Evolutionary conservation across 2,888 invertebrate genomes (phyloP).

Genomic region (Teinopalpus imperialis): DNA sequence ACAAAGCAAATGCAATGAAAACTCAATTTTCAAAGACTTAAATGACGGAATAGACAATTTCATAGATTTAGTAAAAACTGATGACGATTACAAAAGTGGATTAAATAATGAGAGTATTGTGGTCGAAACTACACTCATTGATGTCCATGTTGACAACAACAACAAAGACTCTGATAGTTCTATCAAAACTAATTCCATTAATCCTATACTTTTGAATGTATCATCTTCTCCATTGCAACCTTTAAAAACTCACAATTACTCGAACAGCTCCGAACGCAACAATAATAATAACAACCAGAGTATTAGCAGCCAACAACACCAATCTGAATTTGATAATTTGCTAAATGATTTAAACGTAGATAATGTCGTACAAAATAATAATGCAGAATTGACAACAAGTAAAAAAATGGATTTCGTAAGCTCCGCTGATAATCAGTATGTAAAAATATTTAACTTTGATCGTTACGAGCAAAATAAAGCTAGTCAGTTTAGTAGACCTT

Average conservation of each 20-base stretch:
- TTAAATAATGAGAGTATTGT: conserved; percentile 60
- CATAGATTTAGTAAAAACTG: conserved; percentile 50
- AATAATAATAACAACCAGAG: conserved; percentile 70
- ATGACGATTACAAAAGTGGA: conserved; percentile 47
- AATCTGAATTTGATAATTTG: conserved; percentile 62
- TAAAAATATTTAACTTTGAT: conserved; percentile 79
- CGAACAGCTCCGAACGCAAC: conserved; percentile 66
- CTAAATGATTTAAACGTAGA: conserved; percentile 62
- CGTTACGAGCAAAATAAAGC: conserved; percentile 74
- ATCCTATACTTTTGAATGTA: conserved; percentile 69
- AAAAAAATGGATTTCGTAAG: conserved; percentile 44
- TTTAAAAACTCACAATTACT: conserved; percentile 71
- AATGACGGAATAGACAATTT: conserved; percentile 67
- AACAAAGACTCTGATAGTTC: conserved; percentile 57
- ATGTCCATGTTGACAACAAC: conserved; percentile 71
- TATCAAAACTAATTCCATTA: conserved; percentile 55
- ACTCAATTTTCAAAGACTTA: conserved; percentile 69
- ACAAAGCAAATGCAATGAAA: conserved; percentile 77
- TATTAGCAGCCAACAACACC: conserved; percentile 58
- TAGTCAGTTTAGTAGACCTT: conserved; percentile 56
- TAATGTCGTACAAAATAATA: conserved; percentile 52
- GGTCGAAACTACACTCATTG: conserved; percentile 70
- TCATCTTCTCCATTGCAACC: conserved; percentile 75
- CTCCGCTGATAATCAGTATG: conserved; percentile 58
- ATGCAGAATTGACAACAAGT: conserved; percentile 37